A percentile compares a stretch with the other conserved stretches of the same genome.
These are phyloP conservation scores for Atethmia centrago DNA, from an alignment of 2,888 invertebrate species.

Conservation along the genomic window DNA sequence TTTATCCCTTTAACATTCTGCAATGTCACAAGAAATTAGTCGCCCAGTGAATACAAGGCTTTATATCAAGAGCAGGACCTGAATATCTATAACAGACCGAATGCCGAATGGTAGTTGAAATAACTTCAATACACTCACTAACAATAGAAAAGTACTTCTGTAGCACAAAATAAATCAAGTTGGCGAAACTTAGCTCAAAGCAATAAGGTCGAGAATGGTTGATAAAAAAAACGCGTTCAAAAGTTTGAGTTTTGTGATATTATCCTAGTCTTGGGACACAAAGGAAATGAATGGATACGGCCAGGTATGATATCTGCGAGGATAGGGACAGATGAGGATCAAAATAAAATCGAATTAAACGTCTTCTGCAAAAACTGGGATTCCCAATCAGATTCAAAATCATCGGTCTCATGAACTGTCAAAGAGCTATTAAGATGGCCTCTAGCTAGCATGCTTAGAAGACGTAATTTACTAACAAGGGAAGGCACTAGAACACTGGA, in stretches of 20 bases:
- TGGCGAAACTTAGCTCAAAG: conserved; percentile 37
- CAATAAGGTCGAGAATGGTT: conserved; percentile 37
- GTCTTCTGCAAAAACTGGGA: not conserved
- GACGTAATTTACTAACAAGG: not conserved
- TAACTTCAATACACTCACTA: conserved; percentile 44
- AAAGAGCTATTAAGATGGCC: not conserved
- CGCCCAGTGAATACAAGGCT: not conserved
- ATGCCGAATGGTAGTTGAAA: conserved; percentile 38
- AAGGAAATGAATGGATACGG: not conserved
- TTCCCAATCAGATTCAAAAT: not conserved
- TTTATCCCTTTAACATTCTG: not conserved
- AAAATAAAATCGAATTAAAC: not conserved
- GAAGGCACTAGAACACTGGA: not conserved
- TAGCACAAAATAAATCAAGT: conserved; percentile 51
- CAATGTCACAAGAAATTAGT: not conserved
- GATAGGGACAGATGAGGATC: not conserved
- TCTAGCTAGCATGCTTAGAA: not conserved
- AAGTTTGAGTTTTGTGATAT: conserved; percentile 28
- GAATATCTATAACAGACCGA: conserved; percentile 37
- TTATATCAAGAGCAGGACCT: conserved; percentile 10
- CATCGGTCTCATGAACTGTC: too few relatives aligned
- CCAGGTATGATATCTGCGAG: not conserved
- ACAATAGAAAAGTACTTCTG: conserved; percentile 51
- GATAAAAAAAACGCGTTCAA: conserved; percentile 32
- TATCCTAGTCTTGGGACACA: conserved; percentile 15